Conservation (phyloP, 2,888 invertebrate genomes). For the Neria commutata region DNA sequence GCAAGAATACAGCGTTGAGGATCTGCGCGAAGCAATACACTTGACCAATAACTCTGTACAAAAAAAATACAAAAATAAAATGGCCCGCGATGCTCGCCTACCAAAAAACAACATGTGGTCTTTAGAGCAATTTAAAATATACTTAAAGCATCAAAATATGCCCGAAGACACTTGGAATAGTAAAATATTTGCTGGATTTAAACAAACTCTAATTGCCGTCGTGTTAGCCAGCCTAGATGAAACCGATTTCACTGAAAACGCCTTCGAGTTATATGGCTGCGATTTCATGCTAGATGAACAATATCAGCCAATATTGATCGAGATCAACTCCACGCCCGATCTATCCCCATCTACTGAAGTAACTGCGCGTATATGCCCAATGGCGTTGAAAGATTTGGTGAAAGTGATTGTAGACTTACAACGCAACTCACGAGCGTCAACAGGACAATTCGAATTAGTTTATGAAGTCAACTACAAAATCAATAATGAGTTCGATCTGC, state of each 20-base stretch:
- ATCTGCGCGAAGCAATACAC: slow-evolving; percentile 85
- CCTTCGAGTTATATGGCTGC: slow-evolving; percentile 90
- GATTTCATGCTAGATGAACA: slow-evolving; percentile 90
- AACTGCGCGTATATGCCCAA: slow-evolving; percentile 81
- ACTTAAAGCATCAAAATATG: slow-evolving; percentile 63
- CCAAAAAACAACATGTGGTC: slow-evolving; percentile 88
- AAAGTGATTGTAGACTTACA: slow-evolving; percentile 72
- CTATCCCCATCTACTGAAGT: slow-evolving; percentile 81
- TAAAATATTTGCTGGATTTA: slow-evolving; percentile 84
- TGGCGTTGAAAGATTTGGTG: slow-evolving; percentile 81
- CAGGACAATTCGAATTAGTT: slow-evolving; percentile 68
- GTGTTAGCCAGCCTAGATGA: slow-evolving; percentile 79
- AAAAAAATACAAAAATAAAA: slow-evolving; percentile 68
- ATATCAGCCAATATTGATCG: slow-evolving; percentile 86
- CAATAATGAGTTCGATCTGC: slow-evolving; percentile 4
- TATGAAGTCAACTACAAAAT: slow-evolving; percentile 54
- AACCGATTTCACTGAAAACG: slow-evolving; percentile 71
- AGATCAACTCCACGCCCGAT: slow-evolving; percentile 90
- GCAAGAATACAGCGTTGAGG: slow-evolving; percentile 76
- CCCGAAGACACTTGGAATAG: slow-evolving; percentile 70
- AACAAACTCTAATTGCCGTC: slow-evolving; percentile 79
- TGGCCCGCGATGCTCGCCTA: slow-evolving; percentile 66
- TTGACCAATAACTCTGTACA: slow-evolving; percentile 89
- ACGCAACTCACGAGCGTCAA: slow-evolving; percentile 60
- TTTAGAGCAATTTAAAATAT: slow-evolving; percentile 72